phyloP scores from a whole-genome alignment of 2,113 vertebrate species.

The Grammomys dolichurus region DNA sequence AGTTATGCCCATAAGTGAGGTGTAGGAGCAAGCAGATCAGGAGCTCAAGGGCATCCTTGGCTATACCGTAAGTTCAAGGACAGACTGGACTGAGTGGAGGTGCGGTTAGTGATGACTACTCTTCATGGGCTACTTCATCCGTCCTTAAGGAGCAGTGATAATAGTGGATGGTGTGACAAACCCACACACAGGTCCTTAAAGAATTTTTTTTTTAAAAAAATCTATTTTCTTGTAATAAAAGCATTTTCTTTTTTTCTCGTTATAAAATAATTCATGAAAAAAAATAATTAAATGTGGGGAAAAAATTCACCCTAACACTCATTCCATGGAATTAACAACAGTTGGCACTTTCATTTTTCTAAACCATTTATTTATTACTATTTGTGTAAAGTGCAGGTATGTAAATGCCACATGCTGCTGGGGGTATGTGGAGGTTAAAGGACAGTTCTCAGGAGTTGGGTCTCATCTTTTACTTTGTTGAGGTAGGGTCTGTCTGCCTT shows the following conservation, averaged over 20 bases:
- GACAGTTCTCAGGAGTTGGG: background rate
- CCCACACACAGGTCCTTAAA: background rate
- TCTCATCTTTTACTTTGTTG: background rate
- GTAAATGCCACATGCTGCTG: background rate
- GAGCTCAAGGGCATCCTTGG: background rate
- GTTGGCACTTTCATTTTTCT: background rate
- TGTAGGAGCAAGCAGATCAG: background rate
- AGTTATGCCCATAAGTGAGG: background rate
- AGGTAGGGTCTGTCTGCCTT: background rate
- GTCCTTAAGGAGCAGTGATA: background rate
- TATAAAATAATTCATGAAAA: slow-evolving; percentile 30
- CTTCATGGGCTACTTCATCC: background rate
- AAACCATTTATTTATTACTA: background rate
- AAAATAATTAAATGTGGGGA: background rate
- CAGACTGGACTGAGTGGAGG: background rate
- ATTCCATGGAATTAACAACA: background rate
- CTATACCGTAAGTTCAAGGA: background rate
- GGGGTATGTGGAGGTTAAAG: background rate
- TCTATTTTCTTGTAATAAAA: slow-evolving; percentile 37
- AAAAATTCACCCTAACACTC: background rate
- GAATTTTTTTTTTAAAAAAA: background rate
- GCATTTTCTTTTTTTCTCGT: slow-evolving; percentile 41
- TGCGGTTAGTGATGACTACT: background rate
- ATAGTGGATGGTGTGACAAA: background rate
- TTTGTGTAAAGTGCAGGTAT: background rate